Evolutionary conservation across 2,113 vertebrate species (phyloP).

Genomic region (Gobius niger): DNA sequence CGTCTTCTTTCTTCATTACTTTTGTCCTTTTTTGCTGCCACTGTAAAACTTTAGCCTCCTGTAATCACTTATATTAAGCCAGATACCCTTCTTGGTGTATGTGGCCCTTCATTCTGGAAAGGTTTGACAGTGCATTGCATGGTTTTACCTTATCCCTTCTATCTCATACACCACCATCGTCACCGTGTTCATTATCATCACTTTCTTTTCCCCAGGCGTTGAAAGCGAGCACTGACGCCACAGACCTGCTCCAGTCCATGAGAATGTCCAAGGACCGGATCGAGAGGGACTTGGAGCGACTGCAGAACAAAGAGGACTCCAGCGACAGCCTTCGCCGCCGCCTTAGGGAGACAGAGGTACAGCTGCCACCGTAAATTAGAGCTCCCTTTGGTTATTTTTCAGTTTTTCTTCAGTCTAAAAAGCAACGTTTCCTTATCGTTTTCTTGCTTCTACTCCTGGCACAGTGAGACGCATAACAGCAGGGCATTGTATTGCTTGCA

Average conservation of each 20-base stretch:
- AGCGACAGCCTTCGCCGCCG: conserved; percentile 94
- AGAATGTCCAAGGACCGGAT: conserved; percentile 91
- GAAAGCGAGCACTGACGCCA: conserved; percentile 92
- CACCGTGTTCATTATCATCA: neutral
- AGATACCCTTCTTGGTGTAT: no score
- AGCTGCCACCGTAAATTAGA: neutral
- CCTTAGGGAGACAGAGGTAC: conserved; percentile 90
- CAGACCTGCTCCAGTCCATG: conserved; percentile 91
- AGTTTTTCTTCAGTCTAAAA: no score
- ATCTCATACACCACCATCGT: no score
- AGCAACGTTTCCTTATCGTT: no score
- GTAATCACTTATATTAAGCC: neutral
- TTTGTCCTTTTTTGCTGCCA: neutral
- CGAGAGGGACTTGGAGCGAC: conserved; percentile 90
- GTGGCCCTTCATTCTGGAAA: no score
- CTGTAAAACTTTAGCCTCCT: neutral
- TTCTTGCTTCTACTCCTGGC: no score
- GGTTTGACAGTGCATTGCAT: no score
- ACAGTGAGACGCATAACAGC: no score
- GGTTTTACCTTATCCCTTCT: no score
- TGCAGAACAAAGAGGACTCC: conserved; percentile 91
- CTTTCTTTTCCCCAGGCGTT: conserved; percentile 71
- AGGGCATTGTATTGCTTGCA: no score
- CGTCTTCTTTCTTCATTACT: no score
- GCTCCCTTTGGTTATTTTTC: no score